phyloP scores from a whole-genome alignment of 2,113 vertebrate species.

The Tretioscincus oriximinensis region DNA sequence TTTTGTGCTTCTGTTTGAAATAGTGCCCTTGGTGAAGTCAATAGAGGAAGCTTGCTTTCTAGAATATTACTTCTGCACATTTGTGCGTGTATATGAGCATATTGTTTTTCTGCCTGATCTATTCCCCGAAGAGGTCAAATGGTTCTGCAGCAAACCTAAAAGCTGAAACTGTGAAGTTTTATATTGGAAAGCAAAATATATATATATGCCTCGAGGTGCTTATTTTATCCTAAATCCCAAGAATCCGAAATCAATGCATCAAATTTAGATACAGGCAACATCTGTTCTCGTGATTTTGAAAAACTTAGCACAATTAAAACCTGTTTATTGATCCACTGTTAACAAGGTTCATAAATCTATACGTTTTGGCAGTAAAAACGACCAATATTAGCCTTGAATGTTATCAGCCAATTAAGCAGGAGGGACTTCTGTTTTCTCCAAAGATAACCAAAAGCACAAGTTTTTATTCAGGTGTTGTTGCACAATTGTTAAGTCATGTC shows the following conservation, averaged over 20 bases:
- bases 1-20: constrained; percentile 26
- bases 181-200: background rate
- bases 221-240: background rate
- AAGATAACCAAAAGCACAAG: background rate
- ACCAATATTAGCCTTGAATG: background rate
- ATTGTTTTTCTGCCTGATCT: constrained; percentile 14
- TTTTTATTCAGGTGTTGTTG: too few species aligned
- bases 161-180: constrained; percentile 1
- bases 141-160: constrained; percentile 16
- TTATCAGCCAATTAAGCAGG: background rate
- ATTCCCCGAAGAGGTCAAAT: constrained; percentile 8
- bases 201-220: background rate
- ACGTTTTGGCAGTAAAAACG: background rate
- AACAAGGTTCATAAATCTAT: constrained; percentile 2
- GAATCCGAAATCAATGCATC: background rate
- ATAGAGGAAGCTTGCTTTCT: constrained; percentile 24
- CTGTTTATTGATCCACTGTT: background rate
- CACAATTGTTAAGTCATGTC: too few species aligned
- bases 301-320: background rate
- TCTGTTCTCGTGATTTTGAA: background rate
- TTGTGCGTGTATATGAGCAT: background rate
- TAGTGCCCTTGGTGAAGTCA: constrained; percentile 7
- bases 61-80: constrained; percentile 1
- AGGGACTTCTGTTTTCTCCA: background rate
- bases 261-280: background rate